phyloP scores from a whole-genome alignment of 2,888 invertebrate species.

The Hypomecis atomaria region DNA sequence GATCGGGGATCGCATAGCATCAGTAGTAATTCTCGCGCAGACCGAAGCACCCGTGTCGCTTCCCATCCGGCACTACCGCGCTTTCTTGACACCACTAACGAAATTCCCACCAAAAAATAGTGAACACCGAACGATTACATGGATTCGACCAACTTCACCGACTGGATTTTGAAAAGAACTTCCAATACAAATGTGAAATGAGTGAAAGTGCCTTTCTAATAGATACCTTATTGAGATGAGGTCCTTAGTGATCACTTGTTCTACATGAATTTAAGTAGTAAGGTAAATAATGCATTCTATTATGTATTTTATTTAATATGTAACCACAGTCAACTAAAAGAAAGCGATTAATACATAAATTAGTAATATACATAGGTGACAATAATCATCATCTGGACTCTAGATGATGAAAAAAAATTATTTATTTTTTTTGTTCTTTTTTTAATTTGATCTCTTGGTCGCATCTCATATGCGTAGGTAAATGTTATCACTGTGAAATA shows the following conservation, averaged over 20 bases:
- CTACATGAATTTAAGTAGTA: constrained; percentile 74
- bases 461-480: too few species aligned
- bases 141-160: constrained; percentile 44
- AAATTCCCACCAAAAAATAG: constrained; percentile 24
- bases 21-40: constrained; percentile 48
- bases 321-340: too few species aligned
- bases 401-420: too few species aligned
- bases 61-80: constrained; percentile 6
- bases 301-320: too few species aligned
- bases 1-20: constrained; percentile 50
- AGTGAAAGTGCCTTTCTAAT: constrained; percentile 74
- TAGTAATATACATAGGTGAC: too few species aligned
- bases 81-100: constrained; percentile 27
- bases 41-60: constrained; percentile 30
- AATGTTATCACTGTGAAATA: too few species aligned
- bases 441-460: too few species aligned
- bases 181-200: constrained; percentile 56
- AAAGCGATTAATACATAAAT: too few species aligned
- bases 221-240: constrained; percentile 70
- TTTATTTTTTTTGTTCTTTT: too few species aligned
- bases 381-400: too few species aligned
- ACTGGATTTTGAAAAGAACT: constrained; percentile 26
- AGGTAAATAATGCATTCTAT: constrained; percentile 57
- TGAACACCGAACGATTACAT: constrained; percentile 40
- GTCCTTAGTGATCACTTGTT: constrained; percentile 71